A percentile compares a stretch with the other conserved stretches of the same genome.
phyloP scores from a whole-genome alignment of 2,888 invertebrate species.

The Tipula helvola region DNA sequence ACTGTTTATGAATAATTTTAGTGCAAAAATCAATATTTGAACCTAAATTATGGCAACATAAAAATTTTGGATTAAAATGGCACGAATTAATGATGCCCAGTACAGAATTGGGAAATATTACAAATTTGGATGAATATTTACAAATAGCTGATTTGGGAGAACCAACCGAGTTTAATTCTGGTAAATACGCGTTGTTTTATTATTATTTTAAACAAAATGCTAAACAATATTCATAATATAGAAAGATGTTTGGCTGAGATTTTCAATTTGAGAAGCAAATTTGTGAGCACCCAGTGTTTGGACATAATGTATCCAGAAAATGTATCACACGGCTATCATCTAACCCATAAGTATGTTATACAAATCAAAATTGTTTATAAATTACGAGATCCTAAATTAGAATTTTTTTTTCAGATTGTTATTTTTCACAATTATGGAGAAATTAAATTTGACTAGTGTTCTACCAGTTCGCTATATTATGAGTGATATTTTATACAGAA shows the following conservation, averaged over 20 bases:
- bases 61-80: not conserved
- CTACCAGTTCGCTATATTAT: not conserved
- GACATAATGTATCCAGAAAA: not conserved
- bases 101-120: not conserved
- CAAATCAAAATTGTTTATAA: not conserved
- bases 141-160: not conserved
- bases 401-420: not conserved
- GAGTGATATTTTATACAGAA: not conserved
- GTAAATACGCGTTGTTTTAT: not conserved
- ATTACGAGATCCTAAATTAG: not conserved
- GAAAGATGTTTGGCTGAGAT: not conserved
- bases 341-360: conserved; percentile 1
- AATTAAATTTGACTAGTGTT: not conserved
- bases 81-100: not conserved
- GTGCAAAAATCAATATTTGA: not conserved
- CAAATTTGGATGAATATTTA: not conserved
- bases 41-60: not conserved
- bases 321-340: not conserved
- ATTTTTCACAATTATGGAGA: not conserved
- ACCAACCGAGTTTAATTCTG: not conserved
- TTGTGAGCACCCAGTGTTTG: not conserved
- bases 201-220: not conserved
- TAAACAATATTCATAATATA: not conserved
- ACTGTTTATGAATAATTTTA: not conserved
- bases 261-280: not conserved